Evolutionary conservation across 2,797 vertebrate species (phyloP).

Genomic region (Periparus ater): DNA sequence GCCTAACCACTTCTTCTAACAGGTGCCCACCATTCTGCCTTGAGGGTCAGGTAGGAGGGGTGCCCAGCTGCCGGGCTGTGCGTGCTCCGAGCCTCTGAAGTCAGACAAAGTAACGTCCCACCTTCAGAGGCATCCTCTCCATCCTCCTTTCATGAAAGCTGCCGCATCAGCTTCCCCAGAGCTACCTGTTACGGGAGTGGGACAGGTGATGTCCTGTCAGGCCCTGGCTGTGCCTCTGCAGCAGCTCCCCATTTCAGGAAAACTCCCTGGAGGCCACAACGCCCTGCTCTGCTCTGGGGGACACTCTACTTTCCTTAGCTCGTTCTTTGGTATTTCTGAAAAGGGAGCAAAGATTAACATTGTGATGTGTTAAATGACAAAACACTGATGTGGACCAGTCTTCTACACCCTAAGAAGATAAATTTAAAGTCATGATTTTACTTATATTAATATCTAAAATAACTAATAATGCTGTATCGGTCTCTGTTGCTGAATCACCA

Average conservation of each 20-base stretch:
- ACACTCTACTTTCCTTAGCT: neutral
- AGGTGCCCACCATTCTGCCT: neutral
- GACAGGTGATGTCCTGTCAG: accelerated
- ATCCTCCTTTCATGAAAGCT: neutral
- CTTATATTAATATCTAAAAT: neutral
- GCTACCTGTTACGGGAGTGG: neutral
- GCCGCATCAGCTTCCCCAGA: neutral
- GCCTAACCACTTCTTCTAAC: neutral
- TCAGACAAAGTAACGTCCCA: accelerated
- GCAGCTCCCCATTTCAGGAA: neutral
- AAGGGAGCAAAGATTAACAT: neutral
- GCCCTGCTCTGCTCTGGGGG: neutral
- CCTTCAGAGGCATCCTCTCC: neutral
- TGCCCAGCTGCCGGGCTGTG: neutral
- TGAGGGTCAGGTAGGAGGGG: neutral
- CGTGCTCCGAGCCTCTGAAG: neutral
- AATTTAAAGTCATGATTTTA: neutral
- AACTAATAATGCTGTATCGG: neutral
- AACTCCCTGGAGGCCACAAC: neutral
- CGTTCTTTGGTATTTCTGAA: neutral
- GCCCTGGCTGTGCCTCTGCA: neutral
- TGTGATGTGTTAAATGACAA: neutral
- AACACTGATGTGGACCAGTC: neutral
- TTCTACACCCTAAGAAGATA: neutral
- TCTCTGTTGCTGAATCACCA: neutral